Conservation (phyloP, 2,797 vertebrate species). For the Pachyuromys duprasi region DNA sequence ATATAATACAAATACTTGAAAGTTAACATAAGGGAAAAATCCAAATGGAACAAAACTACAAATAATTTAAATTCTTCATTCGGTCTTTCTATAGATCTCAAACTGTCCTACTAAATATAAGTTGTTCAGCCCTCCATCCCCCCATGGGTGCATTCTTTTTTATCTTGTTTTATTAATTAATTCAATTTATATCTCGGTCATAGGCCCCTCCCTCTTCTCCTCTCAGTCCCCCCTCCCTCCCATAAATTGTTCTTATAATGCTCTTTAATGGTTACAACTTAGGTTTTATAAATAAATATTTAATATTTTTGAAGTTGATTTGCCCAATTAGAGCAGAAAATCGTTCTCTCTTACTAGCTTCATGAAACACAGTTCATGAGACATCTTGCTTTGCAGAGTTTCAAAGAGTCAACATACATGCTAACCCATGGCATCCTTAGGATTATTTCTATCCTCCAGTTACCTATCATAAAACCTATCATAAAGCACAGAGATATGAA, state of each 20-base stretch:
- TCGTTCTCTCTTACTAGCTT: neutral
- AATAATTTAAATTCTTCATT: constrained; percentile 31
- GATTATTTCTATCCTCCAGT: neutral
- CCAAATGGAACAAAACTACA: neutral
- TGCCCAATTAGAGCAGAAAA: neutral
- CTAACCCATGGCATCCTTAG: neutral
- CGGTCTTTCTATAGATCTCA: constrained; percentile 20
- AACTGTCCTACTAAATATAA: neutral
- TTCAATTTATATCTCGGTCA: no score
- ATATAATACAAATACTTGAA: constrained; percentile 10
- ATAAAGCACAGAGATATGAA: neutral
- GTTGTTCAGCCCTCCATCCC: neutral
- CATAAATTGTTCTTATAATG: neutral
- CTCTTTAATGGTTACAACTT: neutral
- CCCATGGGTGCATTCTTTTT: no score
- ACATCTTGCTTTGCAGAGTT: neutral
- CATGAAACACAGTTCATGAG: neutral
- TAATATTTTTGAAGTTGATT: constrained; percentile 8
- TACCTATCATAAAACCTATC: neutral
- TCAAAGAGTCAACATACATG: neutral
- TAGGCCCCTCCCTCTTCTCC: no score
- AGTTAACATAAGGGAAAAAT: neutral
- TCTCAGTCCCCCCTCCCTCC: no score
- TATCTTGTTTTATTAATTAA: no score
- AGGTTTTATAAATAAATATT: neutral